phyloP scores from a whole-genome alignment of 2,797 vertebrate genomes.

The Neosilurus mollespiculum region DNA sequence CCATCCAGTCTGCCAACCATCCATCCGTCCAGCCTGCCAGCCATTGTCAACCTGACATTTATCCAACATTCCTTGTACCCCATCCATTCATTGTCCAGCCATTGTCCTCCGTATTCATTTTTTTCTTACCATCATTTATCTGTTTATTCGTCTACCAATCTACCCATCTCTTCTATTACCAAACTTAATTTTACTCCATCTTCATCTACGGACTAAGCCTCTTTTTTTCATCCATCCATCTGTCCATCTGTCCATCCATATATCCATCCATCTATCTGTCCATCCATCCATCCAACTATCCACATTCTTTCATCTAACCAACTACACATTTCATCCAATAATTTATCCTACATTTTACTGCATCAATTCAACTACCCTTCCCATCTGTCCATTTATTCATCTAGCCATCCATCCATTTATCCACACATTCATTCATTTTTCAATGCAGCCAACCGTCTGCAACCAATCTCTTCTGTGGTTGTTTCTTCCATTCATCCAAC shows the following conservation, averaged over 20 bases:
- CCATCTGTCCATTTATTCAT: background rate
- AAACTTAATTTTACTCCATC: background rate
- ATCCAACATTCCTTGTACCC: no score
- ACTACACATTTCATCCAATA: background rate
- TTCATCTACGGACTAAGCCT: background rate
- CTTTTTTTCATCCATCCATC: background rate
- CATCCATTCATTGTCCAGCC: background rate
- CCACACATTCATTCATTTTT: background rate
- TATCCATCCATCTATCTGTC: background rate
- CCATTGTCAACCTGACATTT: no score
- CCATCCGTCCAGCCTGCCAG: no score
- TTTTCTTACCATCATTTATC: background rate
- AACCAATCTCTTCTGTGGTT: background rate
- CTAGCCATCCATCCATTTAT: background rate
- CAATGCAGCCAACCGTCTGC: background rate
- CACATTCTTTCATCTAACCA: background rate
- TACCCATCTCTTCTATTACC: background rate
- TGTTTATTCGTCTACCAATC: background rate
- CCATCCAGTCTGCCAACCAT: no score
- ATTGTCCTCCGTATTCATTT: background rate
- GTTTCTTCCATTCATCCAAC: background rate
- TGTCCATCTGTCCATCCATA: background rate
- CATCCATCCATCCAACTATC: background rate
- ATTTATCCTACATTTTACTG: no score
- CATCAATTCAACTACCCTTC: no score